Evolutionary conservation across 2,797 vertebrate species (phyloP).

Genomic region (Mus minutoides): DNA sequence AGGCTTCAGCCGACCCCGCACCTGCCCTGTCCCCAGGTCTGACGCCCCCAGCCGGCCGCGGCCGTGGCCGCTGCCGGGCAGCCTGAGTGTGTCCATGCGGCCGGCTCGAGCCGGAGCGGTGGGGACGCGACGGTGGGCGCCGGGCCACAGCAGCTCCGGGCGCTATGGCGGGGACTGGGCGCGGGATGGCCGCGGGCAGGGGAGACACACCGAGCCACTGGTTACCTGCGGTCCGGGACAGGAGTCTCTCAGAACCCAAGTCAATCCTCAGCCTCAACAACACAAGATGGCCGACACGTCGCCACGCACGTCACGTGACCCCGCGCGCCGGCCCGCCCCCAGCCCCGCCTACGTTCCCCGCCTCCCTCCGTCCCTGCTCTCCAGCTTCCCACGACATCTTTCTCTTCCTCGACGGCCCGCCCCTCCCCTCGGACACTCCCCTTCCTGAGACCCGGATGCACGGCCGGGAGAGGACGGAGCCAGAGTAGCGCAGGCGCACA

Average conservation of each 20-base stretch:
- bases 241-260: constrained; percentile 86
- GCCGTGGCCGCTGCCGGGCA: constrained; percentile 65
- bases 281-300: constrained; percentile 90
- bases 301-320: constrained; percentile 89
- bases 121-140: not conserved
- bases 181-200: not conserved
- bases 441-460: constrained; percentile 64
- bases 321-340: constrained; percentile 76
- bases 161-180: not conserved
- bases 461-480: not conserved
- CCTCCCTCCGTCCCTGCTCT: constrained; percentile 7
- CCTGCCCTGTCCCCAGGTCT: constrained; percentile 75
- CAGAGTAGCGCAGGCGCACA: constrained; percentile 36
- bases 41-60: constrained; percentile 66
- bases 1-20: constrained; percentile 66
- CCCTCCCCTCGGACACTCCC: constrained; percentile 56
- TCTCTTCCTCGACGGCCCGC: not conserved
- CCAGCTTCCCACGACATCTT: constrained; percentile 72
- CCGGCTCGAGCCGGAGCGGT: not conserved
- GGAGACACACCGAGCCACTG: constrained; percentile 50
- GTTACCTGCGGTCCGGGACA: constrained; percentile 88
- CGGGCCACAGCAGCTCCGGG: not conserved
- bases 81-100: constrained; percentile 79
- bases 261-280: constrained; percentile 89
- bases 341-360: constrained; percentile 76